Evolutionary conservation across 1,140 invertebrate species (phyloP), one percentile per base, ranked within the genome.

Genomic region (Eueides isabella): DNA sequence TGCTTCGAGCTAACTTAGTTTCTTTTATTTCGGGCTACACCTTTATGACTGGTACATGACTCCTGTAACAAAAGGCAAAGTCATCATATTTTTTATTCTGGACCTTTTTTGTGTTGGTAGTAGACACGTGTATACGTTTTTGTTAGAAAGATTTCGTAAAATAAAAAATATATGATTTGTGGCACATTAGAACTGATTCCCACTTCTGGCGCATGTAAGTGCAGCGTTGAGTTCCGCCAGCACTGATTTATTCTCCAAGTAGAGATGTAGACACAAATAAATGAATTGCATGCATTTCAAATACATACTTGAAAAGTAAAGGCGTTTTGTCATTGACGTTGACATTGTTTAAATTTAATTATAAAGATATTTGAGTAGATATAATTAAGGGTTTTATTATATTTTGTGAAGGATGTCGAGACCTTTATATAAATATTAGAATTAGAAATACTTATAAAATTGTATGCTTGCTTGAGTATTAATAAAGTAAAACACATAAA

Each of bases 1-100:
- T 35, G 48, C 48, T 61, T 26, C 16, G 41, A 67, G 44, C 6
- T 41, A 55, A 67, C 41, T 61, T 35, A 30, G 38, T 69, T 69
- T 61, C 12, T 69, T 69, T 69, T 61, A 69, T 69, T 68, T 31
- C 12, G 55, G 30, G 14, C 31, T 69, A 23, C 30, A 69, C 48
- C 29, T 69, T 69, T 31, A 68, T 26, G 30, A 55, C 31, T 35
- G 48, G 48, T 33, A 61, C 26, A 35, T 35, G 29, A 44, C 67
- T 33, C 14, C 11, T 61, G 23, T 69, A 69, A 61, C 67, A 69
- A 69, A 69, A 31, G 44, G 30, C 31, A 26, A 69, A 48, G 67
- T 61, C 48, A 61, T 41, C 3, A 33, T 61, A 69, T 14, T 69
- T 68, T 35, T 69, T 69, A 23, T 69, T 28, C 44, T 5, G 11